These are phyloP conservation scores for Gymnothorax reevesii DNA, from an alignment of 2,797 vertebrate genomes.

Conservation along the genomic window DNA sequence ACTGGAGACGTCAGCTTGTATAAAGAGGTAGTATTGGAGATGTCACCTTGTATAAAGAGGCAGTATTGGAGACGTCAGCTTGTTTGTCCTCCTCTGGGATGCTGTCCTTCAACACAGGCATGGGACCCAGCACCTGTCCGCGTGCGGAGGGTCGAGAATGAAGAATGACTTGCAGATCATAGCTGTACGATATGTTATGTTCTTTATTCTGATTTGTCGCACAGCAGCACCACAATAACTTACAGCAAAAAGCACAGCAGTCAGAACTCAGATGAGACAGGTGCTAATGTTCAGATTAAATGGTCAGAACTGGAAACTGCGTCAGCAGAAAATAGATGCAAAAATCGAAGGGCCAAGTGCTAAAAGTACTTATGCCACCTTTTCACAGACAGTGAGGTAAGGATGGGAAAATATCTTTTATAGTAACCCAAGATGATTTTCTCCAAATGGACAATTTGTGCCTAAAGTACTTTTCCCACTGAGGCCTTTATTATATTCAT, in stretches of 20 bases:
- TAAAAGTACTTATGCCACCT: too few species aligned
- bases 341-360: neutral
- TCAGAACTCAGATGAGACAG: neutral
- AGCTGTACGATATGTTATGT: neutral
- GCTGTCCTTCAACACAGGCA: conserved; percentile 67
- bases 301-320: neutral
- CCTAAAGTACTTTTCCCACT: too few species aligned
- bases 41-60: conserved; percentile 69
- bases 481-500: too few species aligned
- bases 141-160: neutral
- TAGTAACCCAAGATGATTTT: too few species aligned
- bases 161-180: neutral
- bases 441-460: too few species aligned
- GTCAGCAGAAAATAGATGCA: neutral
- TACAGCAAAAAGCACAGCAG: neutral
- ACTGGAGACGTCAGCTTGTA: too few species aligned
- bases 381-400: too few species aligned
- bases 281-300: neutral
- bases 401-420: too few species aligned
- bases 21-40: neutral
- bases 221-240: neutral
- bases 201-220: neutral
- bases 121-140: conserved; percentile 70
- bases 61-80: conserved; percentile 63
- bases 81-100: conserved; percentile 67